phyloP scores from a whole-genome alignment of 35 echinoderm and acorn worm genomes.

The Lytechinus variegatus region DNA sequence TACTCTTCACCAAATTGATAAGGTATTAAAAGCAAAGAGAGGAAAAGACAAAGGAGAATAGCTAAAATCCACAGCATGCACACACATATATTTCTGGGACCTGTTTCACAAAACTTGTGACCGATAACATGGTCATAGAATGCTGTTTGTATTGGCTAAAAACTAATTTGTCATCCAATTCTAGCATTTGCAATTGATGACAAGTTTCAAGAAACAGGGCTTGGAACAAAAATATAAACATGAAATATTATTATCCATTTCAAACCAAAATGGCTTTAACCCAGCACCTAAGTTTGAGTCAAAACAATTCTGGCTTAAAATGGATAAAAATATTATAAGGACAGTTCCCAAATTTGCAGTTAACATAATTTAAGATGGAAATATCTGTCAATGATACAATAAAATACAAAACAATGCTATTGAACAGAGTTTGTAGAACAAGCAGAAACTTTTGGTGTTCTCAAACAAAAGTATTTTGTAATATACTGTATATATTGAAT shows the following conservation, averaged over 20 bases:
- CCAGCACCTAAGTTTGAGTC: no score
- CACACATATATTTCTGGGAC: no score
- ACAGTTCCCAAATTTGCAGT: neutral
- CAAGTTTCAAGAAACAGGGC: neutral
- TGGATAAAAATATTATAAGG: neutral
- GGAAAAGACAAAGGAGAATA: neutral
- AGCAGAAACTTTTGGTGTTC: neutral
- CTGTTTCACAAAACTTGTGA: no score
- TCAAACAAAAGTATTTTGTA: neutral
- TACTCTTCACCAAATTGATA: neutral
- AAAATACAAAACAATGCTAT: neutral
- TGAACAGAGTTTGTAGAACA: neutral
- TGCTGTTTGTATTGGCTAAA: no score
- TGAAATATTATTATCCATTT: neutral
- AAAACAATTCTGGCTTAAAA: no score
- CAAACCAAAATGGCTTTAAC: no score
- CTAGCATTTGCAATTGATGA: no score
- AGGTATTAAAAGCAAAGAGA: neutral
- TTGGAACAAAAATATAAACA: neutral
- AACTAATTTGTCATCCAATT: no score
- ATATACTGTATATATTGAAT: no score
- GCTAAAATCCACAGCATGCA: neutral
- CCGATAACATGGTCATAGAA: no score
- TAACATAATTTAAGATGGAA: neutral
- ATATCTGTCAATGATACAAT: neutral